phyloP scores from a whole-genome alignment of 2,113 vertebrate genomes.

The Elephas maximus region DNA sequence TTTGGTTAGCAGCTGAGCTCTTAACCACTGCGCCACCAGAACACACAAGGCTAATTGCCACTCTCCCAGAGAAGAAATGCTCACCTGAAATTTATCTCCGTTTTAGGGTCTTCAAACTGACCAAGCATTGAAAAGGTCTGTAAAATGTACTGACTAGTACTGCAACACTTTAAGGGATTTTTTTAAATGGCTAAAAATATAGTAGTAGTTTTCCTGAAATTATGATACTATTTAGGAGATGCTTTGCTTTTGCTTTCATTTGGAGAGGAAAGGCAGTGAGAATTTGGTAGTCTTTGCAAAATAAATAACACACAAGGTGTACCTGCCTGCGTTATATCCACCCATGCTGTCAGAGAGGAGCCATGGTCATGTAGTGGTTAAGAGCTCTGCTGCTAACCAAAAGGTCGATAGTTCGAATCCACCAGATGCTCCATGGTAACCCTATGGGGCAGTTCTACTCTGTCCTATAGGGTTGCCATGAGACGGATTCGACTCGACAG shows the following conservation, averaged over 20 bases:
- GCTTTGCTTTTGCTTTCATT: constrained; percentile 4
- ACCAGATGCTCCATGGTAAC: no score
- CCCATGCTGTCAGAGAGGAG: no score
- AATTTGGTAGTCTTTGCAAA: constrained; percentile 38
- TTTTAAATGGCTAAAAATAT: constrained; percentile 45
- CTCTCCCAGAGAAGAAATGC: constrained; percentile 63
- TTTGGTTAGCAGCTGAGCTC: no score
- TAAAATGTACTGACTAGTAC: constrained; percentile 65
- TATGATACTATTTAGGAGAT: not conserved
- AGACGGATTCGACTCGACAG: no score
- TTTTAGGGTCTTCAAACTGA: constrained; percentile 76
- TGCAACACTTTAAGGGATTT: constrained; percentile 52
- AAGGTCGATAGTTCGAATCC: no score
- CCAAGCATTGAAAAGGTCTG: constrained; percentile 85
- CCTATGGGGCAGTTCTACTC: no score
- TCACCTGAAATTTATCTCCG: constrained; percentile 56
- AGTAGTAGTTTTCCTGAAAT: not conserved
- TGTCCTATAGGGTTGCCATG: no score
- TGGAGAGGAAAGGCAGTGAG: constrained; percentile 5
- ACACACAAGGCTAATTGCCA: constrained; percentile 73
- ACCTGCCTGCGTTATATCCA: not conserved
- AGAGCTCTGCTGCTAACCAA: no score
- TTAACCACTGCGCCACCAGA: no score
- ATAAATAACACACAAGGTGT: not conserved
- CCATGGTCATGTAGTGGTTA: no score